phyloP scores from a whole-genome alignment of 1,140 invertebrate genomes.

The Achatina immaculata region DNA sequence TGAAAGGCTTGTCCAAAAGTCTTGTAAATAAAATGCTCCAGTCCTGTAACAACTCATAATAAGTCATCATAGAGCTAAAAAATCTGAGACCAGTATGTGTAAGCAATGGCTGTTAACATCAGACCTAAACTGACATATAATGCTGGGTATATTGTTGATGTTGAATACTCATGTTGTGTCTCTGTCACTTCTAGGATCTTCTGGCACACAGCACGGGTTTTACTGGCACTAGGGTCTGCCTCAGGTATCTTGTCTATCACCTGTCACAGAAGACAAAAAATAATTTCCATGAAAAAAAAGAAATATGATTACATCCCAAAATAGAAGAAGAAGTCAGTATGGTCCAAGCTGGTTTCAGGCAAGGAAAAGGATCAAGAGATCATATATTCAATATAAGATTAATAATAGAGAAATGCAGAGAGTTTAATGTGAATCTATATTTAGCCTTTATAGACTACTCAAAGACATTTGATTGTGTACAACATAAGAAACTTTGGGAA shows the following conservation, averaged over 20 bases:
- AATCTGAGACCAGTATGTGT: slow-evolving; percentile 55
- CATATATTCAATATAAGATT: no score
- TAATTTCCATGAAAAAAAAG: not conserved
- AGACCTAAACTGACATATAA: slow-evolving; percentile 53
- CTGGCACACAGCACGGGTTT: slow-evolving; percentile 34
- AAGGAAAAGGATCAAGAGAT: no score
- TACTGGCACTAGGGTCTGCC: slow-evolving; percentile 39
- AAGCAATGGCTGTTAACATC: slow-evolving; percentile 52
- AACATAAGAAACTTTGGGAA: no score
- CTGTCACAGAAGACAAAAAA: slow-evolving; percentile 38
- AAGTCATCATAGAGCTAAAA: slow-evolving; percentile 37
- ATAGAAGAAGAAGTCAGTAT: no score
- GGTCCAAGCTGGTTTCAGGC: no score
- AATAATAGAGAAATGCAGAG: no score
- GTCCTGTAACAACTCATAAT: slow-evolving; percentile 19
- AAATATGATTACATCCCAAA: no score
- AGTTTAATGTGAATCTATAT: no score
- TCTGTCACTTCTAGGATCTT: slow-evolving; percentile 37
- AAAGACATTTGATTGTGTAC: no score
- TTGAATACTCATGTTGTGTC: slow-evolving; percentile 46
- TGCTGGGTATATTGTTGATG: slow-evolving; percentile 47
- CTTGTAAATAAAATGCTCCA: no score
- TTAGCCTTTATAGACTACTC: no score
- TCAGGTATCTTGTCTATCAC: slow-evolving; percentile 48
- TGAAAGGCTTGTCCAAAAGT: no score